Percentiles rank a stretch among this genome's conserved stretches.
Conservation (phyloP, 2,888 invertebrate genomes). For the Automeris io region DNA sequence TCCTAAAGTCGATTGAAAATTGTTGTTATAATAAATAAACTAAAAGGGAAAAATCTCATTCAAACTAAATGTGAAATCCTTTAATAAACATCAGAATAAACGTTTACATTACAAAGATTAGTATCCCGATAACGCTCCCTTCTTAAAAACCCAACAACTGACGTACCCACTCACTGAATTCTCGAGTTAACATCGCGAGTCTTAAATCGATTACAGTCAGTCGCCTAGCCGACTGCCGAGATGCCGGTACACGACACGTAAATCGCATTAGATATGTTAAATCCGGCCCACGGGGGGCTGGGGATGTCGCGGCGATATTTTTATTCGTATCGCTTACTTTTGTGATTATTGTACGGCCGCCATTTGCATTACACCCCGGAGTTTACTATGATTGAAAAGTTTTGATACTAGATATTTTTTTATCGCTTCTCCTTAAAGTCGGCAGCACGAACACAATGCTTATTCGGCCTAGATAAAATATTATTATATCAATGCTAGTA, state of each 20-base stretch:
- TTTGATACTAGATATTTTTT: conserved; percentile 27
- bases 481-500: no score
- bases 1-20: no score
- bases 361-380: conserved; percentile 59
- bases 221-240: conserved; percentile 51
- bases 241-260: conserved; percentile 58
- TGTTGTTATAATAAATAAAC: no score
- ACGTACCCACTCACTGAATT: conserved; percentile 32
- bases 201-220: conserved; percentile 70
- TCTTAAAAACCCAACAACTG: conserved; percentile 28
- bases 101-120: conserved; percentile 12
- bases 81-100: conserved; percentile 1
- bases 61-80: neutral
- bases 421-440: neutral
- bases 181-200: conserved; percentile 49
- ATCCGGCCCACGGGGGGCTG: conserved; percentile 50
- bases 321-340: conserved; percentile 76
- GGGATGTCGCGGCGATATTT: conserved; percentile 58
- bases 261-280: conserved; percentile 76
- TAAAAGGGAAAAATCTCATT: no score
- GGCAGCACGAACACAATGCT: neutral
- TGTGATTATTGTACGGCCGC: conserved; percentile 67
- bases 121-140: conserved; percentile 16
- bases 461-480: no score
- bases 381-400: conserved; percentile 11